These are phyloP conservation scores for Hylia prasina DNA, from an alignment of 2,113 vertebrate species.

Conservation along the genomic window DNA sequence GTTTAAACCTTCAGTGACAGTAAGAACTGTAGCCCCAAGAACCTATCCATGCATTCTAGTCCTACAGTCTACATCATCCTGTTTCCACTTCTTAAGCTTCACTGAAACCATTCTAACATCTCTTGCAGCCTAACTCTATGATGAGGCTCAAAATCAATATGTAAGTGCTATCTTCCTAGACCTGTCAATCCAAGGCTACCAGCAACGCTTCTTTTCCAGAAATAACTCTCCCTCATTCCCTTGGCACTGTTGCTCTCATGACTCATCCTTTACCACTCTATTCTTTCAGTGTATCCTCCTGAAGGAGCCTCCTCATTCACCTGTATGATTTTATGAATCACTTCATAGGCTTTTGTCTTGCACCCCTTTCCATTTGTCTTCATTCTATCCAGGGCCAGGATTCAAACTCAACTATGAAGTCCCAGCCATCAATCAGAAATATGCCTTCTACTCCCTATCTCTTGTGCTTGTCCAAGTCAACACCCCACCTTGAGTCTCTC, in stretches of 20 bases:
- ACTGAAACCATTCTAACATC: not conserved
- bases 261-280: not conserved
- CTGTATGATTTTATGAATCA: not conserved
- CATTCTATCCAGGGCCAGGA: not conserved
- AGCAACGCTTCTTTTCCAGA: not conserved
- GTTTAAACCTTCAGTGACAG: not conserved
- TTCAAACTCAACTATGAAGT: not conserved
- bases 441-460: not conserved
- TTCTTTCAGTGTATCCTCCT: not conserved
- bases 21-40: slow-evolving; percentile 34
- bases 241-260: not conserved
- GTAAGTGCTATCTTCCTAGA: not conserved
- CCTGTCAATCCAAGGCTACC: not conserved
- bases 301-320: not conserved
- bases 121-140: not conserved
- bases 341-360: not conserved
- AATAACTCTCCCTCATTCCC: not conserved
- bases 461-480: not conserved
- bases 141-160: not conserved
- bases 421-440: not conserved
- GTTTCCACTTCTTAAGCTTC: not conserved
- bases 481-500: no score
- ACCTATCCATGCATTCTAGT: not conserved
- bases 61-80: not conserved
- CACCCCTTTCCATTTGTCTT: not conserved